These are phyloP conservation scores for Bombus sylvicola DNA, from an alignment of 1,140 invertebrate species.

Conservation along the genomic window DNA sequence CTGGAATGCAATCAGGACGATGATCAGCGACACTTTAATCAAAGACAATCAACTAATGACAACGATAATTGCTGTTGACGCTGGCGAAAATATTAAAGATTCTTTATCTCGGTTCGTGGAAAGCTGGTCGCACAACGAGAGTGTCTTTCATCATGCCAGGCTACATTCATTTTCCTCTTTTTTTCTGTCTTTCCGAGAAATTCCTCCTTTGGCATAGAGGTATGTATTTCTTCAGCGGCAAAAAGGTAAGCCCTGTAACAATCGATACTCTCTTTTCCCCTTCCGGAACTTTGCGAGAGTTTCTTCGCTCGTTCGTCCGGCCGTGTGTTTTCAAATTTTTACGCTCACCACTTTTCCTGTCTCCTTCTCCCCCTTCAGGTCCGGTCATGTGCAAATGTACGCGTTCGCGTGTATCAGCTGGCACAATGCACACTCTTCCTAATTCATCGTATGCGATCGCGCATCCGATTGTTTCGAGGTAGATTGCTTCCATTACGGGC, in stretches of 20 bases:
- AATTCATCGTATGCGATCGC: conserved; percentile 21
- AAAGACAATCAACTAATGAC: conserved; percentile 44
- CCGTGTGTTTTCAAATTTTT: not conserved
- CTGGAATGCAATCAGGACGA: not conserved
- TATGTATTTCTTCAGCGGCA: conserved; percentile 32
- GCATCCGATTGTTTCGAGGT: conserved; percentile 35
- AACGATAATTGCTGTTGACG: not conserved
- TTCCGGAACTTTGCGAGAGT: not conserved
- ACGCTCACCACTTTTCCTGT: not conserved
- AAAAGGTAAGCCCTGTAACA: conserved; percentile 40
- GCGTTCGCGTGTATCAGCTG: conserved; percentile 6
- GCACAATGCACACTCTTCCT: conserved; percentile 28
- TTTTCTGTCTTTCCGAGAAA: not conserved
- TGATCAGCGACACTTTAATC: not conserved
- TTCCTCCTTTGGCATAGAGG: conserved; percentile 38
- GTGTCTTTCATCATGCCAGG: conserved; percentile 37
- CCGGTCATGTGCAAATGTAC: not conserved
- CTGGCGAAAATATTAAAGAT: conserved; percentile 28
- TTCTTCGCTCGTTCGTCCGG: not conserved
- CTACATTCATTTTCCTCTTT: conserved; percentile 22
- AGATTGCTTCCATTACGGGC: conserved; percentile 25
- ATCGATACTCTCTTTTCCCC: conserved; percentile 20
- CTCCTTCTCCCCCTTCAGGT: too few species aligned
- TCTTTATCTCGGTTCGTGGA: conserved; percentile 1
- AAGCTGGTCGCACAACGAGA: not conserved